Conservation (phyloP, 1,140 invertebrate genomes). For the Diabrotica undecimpunctata region DNA sequence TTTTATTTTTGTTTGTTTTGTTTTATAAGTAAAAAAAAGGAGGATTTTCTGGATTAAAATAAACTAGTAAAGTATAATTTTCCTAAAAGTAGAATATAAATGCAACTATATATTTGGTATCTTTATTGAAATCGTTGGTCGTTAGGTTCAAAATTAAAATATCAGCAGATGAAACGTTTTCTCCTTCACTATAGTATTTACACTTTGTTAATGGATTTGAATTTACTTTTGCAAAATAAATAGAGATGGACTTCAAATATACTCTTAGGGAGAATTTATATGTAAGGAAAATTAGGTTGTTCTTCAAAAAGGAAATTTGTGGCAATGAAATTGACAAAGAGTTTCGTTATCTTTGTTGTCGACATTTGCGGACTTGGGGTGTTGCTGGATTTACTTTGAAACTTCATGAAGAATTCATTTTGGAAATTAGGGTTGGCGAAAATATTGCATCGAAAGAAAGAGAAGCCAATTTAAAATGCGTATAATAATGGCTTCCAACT, state of each 20-base stretch:
- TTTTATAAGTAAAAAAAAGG: too few relatives aligned
- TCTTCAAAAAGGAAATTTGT: slow-evolving; percentile 15
- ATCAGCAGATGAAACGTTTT: too few relatives aligned
- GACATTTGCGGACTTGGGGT: slow-evolving; percentile 15
- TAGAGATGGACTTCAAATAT: neutral
- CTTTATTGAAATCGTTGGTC: too few relatives aligned
- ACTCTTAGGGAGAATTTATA: neutral
- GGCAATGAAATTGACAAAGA: slow-evolving; percentile 20
- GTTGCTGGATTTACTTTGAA: slow-evolving; percentile 16
- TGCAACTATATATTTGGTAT: too few relatives aligned
- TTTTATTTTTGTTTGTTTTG: too few relatives aligned
- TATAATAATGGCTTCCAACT: too few relatives aligned
- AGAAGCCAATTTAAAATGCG: neutral
- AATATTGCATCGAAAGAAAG: slow-evolving; percentile 3
- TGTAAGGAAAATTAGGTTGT: slow-evolving; percentile 15
- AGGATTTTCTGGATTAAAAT: too few relatives aligned
- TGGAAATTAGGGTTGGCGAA: slow-evolving; percentile 11
- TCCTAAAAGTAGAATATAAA: too few relatives aligned
- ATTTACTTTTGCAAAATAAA: neutral
- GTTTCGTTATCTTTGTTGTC: slow-evolving; percentile 13
- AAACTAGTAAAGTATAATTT: too few relatives aligned
- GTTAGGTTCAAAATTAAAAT: too few relatives aligned
- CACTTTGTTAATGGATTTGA: too few relatives aligned
- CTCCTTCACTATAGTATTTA: too few relatives aligned
- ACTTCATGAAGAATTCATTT: slow-evolving; percentile 19